Conservation (phyloP, 2,797 vertebrate species). For the Potorous gilbertii region DNA sequence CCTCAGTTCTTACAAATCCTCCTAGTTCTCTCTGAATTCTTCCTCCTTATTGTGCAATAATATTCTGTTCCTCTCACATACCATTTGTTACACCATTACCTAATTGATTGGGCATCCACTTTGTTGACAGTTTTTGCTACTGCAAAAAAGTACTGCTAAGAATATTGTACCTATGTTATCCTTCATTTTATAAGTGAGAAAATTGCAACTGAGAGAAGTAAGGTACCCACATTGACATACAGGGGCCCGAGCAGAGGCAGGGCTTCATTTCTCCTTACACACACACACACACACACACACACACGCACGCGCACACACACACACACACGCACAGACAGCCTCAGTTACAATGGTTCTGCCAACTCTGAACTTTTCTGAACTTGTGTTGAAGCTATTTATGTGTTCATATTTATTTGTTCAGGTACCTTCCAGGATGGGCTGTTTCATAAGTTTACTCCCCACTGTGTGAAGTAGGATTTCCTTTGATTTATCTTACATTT, state of each 20-base stretch:
- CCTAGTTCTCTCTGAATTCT: background rate
- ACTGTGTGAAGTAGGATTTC: constrained; percentile 4
- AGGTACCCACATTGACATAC: background rate
- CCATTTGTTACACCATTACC: background rate
- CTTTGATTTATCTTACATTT: background rate
- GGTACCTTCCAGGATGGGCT: background rate
- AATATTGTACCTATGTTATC: background rate
- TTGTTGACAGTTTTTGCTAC: background rate
- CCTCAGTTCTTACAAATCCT: background rate
- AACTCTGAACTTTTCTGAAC: background rate
- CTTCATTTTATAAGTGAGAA: background rate
- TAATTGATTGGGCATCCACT: background rate
- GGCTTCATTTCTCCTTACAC: background rate
- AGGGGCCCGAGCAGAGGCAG: background rate
- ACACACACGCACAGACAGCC: background rate
- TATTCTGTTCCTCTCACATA: background rate
- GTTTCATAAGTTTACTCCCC: background rate
- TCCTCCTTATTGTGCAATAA: background rate
- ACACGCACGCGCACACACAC: background rate
- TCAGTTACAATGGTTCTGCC: background rate
- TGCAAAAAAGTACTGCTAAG: background rate
- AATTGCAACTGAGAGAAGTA: background rate
- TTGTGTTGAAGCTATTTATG: background rate
- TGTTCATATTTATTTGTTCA: background rate
- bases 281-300: background rate